Conservation (phyloP, 2,797 vertebrate genomes). For the Lagocephalus sceleratus region DNA sequence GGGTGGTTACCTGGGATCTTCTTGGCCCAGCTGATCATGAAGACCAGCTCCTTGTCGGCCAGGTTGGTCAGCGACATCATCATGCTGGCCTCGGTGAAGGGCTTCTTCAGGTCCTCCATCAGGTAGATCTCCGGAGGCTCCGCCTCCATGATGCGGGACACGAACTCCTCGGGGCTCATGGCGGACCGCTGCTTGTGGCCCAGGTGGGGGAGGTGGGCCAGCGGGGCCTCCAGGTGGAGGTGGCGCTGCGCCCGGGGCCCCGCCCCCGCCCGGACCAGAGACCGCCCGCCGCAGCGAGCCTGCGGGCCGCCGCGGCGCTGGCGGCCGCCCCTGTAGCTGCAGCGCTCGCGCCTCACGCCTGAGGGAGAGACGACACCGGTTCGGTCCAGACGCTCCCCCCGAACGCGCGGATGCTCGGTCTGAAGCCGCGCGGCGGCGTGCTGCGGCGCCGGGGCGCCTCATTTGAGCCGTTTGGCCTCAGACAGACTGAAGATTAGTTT, state of each 20-base stretch:
- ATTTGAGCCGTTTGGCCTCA: background rate
- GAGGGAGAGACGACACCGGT: too few relatives aligned
- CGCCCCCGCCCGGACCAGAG: slow-evolving; percentile 37
- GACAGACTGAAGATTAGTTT: background rate
- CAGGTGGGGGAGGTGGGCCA: slow-evolving; percentile 45
- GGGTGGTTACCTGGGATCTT: slow-evolving; percentile 70
- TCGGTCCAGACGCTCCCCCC: too few relatives aligned
- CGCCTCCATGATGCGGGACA: slow-evolving; percentile 87
- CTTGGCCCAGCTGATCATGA: slow-evolving; percentile 89
- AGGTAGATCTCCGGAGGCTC: slow-evolving; percentile 90
- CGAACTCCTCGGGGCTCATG: slow-evolving; percentile 87
- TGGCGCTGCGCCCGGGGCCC: slow-evolving; percentile 54
- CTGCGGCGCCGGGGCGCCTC: background rate
- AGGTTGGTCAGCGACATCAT: slow-evolving; percentile 98
- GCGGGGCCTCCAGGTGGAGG: slow-evolving; percentile 59
- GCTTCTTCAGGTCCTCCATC: slow-evolving; percentile 85
- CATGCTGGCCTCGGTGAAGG: slow-evolving; percentile 92
- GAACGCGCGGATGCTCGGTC: too few relatives aligned
- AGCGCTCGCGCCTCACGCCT: slow-evolving; percentile 90
- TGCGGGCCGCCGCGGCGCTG: slow-evolving; percentile 76
- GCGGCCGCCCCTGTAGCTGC: slow-evolving; percentile 81
- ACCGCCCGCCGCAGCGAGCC: slow-evolving; percentile 45
- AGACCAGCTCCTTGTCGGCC: slow-evolving; percentile 92
- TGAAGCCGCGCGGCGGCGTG: too few relatives aligned
- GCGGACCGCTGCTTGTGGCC: slow-evolving; percentile 53